Evolutionary conservation across 2,113 vertebrate species (phyloP), one percentile per base, ranked within the genome.

Genomic region (Upupa epops): DNA sequence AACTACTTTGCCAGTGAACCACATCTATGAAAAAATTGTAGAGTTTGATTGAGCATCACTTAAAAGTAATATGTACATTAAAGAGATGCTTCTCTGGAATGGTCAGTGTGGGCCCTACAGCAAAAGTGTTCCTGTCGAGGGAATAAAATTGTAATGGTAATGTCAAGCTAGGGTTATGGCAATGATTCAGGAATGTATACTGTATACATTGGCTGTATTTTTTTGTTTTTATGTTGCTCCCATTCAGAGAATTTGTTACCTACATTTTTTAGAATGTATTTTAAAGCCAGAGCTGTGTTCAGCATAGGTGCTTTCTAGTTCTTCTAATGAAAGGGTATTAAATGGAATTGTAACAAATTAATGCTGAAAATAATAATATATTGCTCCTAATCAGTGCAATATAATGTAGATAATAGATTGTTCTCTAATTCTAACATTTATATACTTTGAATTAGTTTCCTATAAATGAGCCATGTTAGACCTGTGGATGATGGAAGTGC

Each of bases 61-160:
- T 91, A 80, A 73, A 83, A 72, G 56, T 82, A 49, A 37, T 18
- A 12, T 79, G 29, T 89, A 18, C 24, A 8, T 51, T 87, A 91
- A 92, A 92, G 86, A 77, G 61, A 49, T 63, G 45, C 40, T 79
- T 59, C 68, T 89, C 76, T 83, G 86, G 72, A 89, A 55, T 74
- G 95, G 83, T 94, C 93, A 92, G 8, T 71, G 72, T 79, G 74
- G 88, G 36, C 84, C 88, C 76, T 80, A 92, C 63, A 90, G 91
- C 88, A 92, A 92, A 73, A 83, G 19, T 31, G 24, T 52, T 34
- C 36, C 81, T 88, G 74, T 73, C 83, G 72, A 85, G 46, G 69
- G 54, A 94, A 89, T 88, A 78, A 81, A 80, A 71, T 18, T 48
- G 36, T 46, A 73, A 68, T 49, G 49, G 78, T 68, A 42, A 61